Conservation (phyloP, 2,797 vertebrate species). For the Intellagama lesueurii region DNA sequence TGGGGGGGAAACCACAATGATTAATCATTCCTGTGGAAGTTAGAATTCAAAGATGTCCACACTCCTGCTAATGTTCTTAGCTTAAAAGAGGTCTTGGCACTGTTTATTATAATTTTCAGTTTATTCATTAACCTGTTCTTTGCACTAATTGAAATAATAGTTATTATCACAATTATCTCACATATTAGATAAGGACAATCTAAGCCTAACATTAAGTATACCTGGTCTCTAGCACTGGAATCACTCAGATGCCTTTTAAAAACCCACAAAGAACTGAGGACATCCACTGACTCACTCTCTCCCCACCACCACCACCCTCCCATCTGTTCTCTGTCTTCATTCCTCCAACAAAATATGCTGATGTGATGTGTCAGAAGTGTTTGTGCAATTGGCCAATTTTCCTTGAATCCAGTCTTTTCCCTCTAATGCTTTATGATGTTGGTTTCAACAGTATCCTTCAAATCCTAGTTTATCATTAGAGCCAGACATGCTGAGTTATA, state of each 20-base stretch:
- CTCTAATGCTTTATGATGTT: conserved; percentile 48
- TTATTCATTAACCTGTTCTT: not conserved
- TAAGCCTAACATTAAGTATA: accelerated
- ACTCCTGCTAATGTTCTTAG: too few species aligned
- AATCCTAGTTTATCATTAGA: conserved; percentile 21
- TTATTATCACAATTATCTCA: not conserved
- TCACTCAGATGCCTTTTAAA: conserved; percentile 27
- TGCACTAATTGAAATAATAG: not conserved
- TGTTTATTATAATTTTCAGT: not conserved
- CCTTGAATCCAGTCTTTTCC: conserved; percentile 32
- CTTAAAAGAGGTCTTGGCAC: not conserved
- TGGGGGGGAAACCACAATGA: not conserved
- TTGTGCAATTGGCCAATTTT: conserved; percentile 35
- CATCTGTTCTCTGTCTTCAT: conserved; percentile 42
- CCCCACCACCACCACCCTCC: not conserved
- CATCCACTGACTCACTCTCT: conserved; percentile 18
- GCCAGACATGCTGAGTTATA: not conserved
- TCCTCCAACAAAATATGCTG: conserved; percentile 41
- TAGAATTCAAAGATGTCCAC: not conserved
- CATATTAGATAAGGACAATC: not conserved
- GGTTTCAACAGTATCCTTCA: conserved; percentile 9
- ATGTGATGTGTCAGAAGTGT: conserved; percentile 16
- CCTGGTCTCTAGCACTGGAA: not conserved
- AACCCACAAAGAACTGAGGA: conserved; percentile 4
- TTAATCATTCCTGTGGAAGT: not conserved